Evolutionary conservation across 37 sponge, comb jelly and placozoan species (phyloP).

Genomic region (Tethya wilhelma): DNA sequence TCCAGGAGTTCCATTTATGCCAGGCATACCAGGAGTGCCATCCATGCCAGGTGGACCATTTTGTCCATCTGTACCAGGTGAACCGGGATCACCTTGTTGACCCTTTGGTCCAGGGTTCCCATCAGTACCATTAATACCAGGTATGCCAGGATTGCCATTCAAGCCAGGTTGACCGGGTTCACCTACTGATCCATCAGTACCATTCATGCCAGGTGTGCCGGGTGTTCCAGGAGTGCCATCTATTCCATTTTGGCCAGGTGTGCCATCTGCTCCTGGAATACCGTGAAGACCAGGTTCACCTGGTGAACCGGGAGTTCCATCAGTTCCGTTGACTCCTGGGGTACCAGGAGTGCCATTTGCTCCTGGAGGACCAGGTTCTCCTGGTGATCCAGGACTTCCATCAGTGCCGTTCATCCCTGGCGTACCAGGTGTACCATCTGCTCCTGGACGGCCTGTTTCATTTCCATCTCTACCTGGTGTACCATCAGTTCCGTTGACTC

Average conservation of each 20-base stretch:
- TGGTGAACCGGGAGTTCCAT: conserved; percentile 13
- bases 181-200: not conserved
- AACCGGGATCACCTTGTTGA: not conserved
- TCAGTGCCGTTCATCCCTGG: not conserved
- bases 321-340: conserved; percentile 9
- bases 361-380: not conserved
- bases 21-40: conserved; percentile 23
- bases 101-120: conserved; percentile 29
- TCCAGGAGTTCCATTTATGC: conserved; percentile 9
- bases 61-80: not conserved
- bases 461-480: conserved; percentile 16
- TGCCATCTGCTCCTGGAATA: conserved; percentile 5
- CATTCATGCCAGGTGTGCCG: conserved; percentile 17
- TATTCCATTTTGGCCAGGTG: conserved; percentile 18
- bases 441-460: conserved; percentile 18
- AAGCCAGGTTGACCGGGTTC: conserved; percentile 24
- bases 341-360: not conserved
- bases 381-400: conserved; percentile 21
- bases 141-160: conserved; percentile 13
- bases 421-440: conserved; percentile 16
- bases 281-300: conserved; percentile 26
- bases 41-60: conserved; percentile 5
- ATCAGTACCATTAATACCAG: not conserved
- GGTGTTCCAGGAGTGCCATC: not conserved
- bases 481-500: conserved; percentile 1